Base-by-base conservation (phyloP, 2,888 invertebrate genomes). In the Parthenolecanium corni region DNA sequence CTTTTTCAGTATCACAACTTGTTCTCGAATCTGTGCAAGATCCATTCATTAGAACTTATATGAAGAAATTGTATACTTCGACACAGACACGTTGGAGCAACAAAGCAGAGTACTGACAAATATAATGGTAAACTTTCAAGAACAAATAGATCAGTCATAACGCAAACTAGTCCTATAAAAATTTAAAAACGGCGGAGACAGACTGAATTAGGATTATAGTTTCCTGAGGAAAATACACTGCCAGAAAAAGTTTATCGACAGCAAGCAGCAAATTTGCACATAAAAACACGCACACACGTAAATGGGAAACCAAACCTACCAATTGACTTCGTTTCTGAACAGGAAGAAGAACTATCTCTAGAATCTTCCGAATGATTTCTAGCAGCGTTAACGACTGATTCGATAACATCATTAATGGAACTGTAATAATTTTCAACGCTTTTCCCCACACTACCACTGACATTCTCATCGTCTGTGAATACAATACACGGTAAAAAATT, bases 341-440 rank as follows among this genome's bases (percentile, higher is more conserved):
- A 49, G 1, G 61, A 61, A 51, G 49, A 61, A 25, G 61, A 49
- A 61, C 61, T 61, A 40, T 61, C 61, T 61, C 61, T 31, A 14
- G 61, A 61, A 61, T 61, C 61, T 23, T 61, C 61, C 4, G 46
- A 57, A 14, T 47, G 57, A 24, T 51, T 51, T 38, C 72, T 72
- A 16, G 72, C 72, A n/a, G 74, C 77, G 69, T 75, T 78, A 16
- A 79, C 75, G 14, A 80, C 80, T 44, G 79, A 78, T 68, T 80
- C 79, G 66, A 80, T 80, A 16, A 76, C 76, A 68, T 78, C 78
- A 58, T 74, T 74, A 47, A 79, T 75, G 52, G 70, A 70, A 65
- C 71, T 74, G 65, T 69, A 70, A 65, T 71, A 68, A 64, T 67
- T 67, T 68, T 70, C 69, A 11, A 71, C 70, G 63, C 20, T 65